Percentiles rank a stretch among this genome's conserved stretches.
Evolutionary conservation across 2,113 vertebrate genomes (phyloP).

Genomic region (Corythornis cristatus): DNA sequence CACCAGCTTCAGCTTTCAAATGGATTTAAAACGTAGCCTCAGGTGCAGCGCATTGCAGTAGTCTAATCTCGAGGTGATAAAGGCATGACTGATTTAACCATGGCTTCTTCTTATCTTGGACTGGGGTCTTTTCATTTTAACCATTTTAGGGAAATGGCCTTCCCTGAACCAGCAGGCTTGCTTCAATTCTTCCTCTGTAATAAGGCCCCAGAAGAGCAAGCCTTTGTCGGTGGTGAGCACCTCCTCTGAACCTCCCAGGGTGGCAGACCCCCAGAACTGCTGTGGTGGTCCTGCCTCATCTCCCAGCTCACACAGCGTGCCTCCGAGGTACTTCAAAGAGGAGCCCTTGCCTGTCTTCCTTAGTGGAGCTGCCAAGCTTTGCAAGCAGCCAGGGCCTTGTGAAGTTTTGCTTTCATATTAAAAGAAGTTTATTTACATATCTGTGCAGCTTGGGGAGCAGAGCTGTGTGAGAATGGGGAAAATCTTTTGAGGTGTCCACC

Average conservation of each 20-base stretch:
- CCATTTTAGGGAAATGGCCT: conserved; percentile 63
- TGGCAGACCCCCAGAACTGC: background rate
- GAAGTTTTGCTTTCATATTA: conserved; percentile 62
- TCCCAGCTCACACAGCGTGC: background rate
- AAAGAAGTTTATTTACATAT: conserved; percentile 60
- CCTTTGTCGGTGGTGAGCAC: background rate
- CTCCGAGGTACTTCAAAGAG: conserved; percentile 27
- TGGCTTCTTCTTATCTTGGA: conserved; percentile 60
- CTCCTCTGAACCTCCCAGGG: background rate
- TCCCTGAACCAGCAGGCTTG: conserved; percentile 28
- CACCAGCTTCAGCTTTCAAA: conserved; percentile 65
- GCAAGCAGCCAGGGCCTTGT: conserved; percentile 29
- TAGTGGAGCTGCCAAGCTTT: conserved; percentile 54
- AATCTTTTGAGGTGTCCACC: conserved; percentile 42
- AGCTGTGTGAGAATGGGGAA: background rate
- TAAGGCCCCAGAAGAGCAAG: background rate
- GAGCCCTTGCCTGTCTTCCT: background rate
- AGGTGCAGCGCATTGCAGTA: conserved; percentile 60
- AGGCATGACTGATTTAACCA: conserved; percentile 70
- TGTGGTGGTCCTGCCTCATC: background rate
- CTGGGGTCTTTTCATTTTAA: conserved; percentile 67
- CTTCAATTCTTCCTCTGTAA: background rate
- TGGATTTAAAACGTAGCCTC: conserved; percentile 71
- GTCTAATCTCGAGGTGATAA: conserved; percentile 71
- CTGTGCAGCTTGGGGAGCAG: conserved; percentile 11